These are phyloP conservation scores for Brachymystax lenok DNA, from an alignment of 2,797 vertebrate genomes.

Conservation along the genomic window DNA sequence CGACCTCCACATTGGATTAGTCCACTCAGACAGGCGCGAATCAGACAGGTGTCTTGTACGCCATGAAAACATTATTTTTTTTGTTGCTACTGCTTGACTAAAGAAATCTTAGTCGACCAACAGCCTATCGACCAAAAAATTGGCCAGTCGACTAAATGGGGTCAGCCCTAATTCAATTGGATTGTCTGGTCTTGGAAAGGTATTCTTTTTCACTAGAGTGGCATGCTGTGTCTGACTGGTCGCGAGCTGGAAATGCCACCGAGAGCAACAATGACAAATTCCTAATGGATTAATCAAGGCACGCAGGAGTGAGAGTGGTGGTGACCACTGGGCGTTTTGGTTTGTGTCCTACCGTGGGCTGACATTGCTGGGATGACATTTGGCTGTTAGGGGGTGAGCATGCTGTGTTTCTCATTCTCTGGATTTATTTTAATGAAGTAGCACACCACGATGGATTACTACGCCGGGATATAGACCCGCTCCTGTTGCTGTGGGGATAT, in stretches of 20 bases:
- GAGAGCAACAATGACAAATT: slow-evolving; percentile 5
- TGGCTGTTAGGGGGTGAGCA: slow-evolving; percentile 11
- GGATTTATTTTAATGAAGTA: slow-evolving; percentile 44
- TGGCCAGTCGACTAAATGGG: too few species aligned
- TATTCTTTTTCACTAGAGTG: slow-evolving; percentile 27
- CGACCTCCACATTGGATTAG: too few species aligned
- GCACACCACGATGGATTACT: slow-evolving; percentile 26
- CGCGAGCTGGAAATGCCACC: neutral
- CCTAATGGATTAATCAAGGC: slow-evolving; percentile 30
- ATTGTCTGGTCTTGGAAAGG: neutral
- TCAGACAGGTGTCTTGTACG: too few species aligned
- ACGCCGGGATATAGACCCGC: neutral
- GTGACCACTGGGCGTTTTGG: slow-evolving; percentile 18
- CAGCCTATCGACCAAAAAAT: too few species aligned
- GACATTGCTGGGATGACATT: slow-evolving; percentile 17
- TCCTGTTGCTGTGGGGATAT: slow-evolving; percentile 20
- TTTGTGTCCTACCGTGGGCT: slow-evolving; percentile 10
- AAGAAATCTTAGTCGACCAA: too few species aligned
- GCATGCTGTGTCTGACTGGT: neutral
- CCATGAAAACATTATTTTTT: too few species aligned
- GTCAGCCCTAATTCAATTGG: too few species aligned
- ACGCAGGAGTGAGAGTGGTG: slow-evolving; percentile 16
- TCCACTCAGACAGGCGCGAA: too few species aligned
- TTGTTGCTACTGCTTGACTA: too few species aligned
- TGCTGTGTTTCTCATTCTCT: slow-evolving; percentile 21